Evolutionary conservation across 2,113 vertebrate species (phyloP), one percentile per base, ranked within the genome.

Genomic region (Bubo scandiacus): DNA sequence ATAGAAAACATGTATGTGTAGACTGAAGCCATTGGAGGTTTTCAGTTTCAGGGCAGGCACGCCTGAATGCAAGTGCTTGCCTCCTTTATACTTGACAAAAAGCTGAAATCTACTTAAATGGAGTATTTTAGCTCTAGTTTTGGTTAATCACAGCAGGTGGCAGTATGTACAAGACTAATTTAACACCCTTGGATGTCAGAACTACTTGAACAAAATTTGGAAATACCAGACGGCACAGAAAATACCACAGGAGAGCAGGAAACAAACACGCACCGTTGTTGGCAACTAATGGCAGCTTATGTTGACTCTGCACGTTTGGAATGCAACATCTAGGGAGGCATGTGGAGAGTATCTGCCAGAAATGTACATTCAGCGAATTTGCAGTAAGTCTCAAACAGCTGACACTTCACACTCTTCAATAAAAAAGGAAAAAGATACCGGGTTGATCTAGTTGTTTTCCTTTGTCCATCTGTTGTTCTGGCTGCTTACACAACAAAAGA

Each of bases 61-160:
- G 2, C 19, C 34, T 52, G 14, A 61, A 21, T 26, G 29, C 17
- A 81, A 61, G 77, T 18, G 15, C 7, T 84, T 2, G 6, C 15
- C 6, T 9, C 15, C 10, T 52, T 77, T 15, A 8, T 18, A 10
- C 23, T 42, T 62, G 29, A 72, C 67, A 54, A 58, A 62, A 71
- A 70, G 36, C 36, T 36, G 62, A 84, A 72, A 83, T 58, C 34
- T 40, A 22, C 36, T 40, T 38, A 19, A 67, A 22, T 17, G 2
- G 42, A 47, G 8, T n/a, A 21, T 72, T 89, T 66, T 34, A 32
- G 32, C 27, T 68, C 49, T 30, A 58, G 57, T 90, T 88, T 90
- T 42, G 20, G 38, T 67, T 89, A 43, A 79, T 71, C 27, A 70
- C 95, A 90, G 92, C 59, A 88, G 92, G 36, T 94, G 93, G 72